A percentile compares a stretch with the other conserved stretches of the same genome.
These are phyloP conservation scores for Magallana gigas DNA, from an alignment of 1,140 invertebrate species.

Conservation along the genomic window DNA sequence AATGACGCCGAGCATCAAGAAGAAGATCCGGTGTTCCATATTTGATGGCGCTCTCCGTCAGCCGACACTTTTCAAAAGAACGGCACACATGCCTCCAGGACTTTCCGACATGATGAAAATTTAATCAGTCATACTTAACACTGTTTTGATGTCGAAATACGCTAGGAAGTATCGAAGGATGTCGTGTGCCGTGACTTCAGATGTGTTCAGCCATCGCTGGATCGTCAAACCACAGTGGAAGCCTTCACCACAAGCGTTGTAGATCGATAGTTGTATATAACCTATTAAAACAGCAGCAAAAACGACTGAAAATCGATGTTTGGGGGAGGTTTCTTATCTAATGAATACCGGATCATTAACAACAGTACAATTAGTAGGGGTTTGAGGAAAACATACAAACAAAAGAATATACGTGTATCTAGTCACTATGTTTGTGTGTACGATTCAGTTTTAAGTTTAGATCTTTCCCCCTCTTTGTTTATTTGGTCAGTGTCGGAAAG, in stretches of 20 bases:
- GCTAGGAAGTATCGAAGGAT: neutral
- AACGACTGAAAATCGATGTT: neutral
- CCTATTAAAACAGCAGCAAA: neutral
- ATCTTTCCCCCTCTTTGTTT: too few relatives aligned
- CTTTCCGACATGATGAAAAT: neutral
- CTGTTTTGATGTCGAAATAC: neutral
- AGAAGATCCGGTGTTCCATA: constrained; percentile 24
- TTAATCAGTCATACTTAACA: neutral
- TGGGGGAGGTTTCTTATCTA: constrained; percentile 11
- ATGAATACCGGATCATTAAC: constrained; percentile 22
- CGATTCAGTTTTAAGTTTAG: too few relatives aligned
- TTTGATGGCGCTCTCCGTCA: neutral
- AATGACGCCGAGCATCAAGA: neutral
- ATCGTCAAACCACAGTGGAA: constrained; percentile 8
- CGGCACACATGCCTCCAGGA: neutral
- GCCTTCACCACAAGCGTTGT: neutral
- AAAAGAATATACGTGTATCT: too few relatives aligned
- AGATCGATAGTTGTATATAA: constrained; percentile 21
- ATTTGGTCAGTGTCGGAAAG: too few relatives aligned
- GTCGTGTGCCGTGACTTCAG: neutral
- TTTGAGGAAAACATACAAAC: too few relatives aligned
- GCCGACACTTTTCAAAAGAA: neutral
- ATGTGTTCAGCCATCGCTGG: constrained; percentile 7
- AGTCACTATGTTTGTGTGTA: too few relatives aligned
- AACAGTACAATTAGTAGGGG: neutral